Evolutionary conservation across 1,140 invertebrate species (phyloP).

Genomic region (Drosophila ananassae): DNA sequence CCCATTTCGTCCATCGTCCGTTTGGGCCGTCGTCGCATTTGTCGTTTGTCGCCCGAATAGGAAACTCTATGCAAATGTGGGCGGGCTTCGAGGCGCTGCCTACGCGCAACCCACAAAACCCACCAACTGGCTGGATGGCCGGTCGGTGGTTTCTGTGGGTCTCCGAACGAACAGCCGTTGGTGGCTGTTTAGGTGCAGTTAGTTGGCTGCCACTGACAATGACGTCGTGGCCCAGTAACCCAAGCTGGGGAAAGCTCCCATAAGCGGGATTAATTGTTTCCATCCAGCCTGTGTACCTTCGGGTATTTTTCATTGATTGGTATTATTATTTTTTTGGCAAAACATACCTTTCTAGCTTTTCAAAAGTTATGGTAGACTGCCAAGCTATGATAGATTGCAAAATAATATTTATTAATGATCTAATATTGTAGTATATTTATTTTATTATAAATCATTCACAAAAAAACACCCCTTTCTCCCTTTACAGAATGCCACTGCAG

Average conservation of each 20-base stretch:
- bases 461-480: conserved; percentile 28
- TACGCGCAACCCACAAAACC: conserved; percentile 77
- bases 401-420: not conserved
- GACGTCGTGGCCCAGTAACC: conserved; percentile 62
- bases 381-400: not conserved
- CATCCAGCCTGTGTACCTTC: not conserved
- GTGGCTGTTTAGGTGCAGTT: conserved; percentile 67
- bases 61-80: conserved; percentile 78
- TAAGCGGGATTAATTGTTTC: conserved; percentile 24
- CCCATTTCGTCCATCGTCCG: conserved; percentile 27
- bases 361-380: not conserved
- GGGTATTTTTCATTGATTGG: conserved; percentile 7
- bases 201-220: conserved; percentile 35
- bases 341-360: not conserved
- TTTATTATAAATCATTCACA: too few relatives aligned
- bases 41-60: conserved; percentile 75
- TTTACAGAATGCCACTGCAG: conserved; percentile 91
- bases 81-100: conserved; percentile 65
- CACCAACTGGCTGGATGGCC: conserved; percentile 42
- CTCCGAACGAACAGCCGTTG: conserved; percentile 31
- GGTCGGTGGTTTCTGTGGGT: conserved; percentile 27
- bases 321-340: conserved; percentile 2
- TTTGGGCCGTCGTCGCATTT: conserved; percentile 67
- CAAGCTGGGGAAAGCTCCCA: conserved; percentile 36
- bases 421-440: too few relatives aligned